These are phyloP conservation scores for Synergus gifuensis DNA, from an alignment of 2,888 invertebrate species.

Conservation along the genomic window DNA sequence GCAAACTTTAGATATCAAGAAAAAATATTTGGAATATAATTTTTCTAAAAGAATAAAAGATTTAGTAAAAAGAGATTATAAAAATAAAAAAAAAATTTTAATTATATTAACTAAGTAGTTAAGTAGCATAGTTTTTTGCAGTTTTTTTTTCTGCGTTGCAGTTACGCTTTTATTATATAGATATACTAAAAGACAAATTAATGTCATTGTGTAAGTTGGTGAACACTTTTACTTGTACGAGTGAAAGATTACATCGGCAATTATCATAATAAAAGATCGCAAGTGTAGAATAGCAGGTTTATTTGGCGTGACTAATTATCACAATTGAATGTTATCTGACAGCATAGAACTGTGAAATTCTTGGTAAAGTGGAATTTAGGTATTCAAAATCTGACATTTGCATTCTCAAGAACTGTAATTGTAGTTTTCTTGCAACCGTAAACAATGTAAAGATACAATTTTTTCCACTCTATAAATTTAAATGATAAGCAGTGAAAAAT, in stretches of 20 bases:
- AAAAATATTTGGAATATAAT: too few species aligned
- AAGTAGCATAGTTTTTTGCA: background rate
- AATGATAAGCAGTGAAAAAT: too few species aligned
- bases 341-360: constrained; percentile 1
- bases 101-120: constrained; percentile 15
- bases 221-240: background rate
- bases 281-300: constrained; percentile 27
- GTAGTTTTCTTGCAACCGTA: background rate
- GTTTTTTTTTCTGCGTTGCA: background rate
- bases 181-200: background rate
- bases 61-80: too few species aligned
- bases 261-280: constrained; percentile 33
- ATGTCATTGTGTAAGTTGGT: background rate
- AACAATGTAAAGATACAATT: background rate
- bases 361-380: constrained; percentile 5
- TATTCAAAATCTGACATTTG: background rate
- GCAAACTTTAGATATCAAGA: too few species aligned
- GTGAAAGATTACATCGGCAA: constrained; percentile 15
- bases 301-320: constrained; percentile 32
- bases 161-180: constrained; percentile 1
- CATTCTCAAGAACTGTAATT: background rate
- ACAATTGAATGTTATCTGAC: constrained; percentile 33
- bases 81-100: background rate
- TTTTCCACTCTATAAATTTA: background rate
- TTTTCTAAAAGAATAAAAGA: too few species aligned